Percentiles rank a stretch among this genome's conserved stretches.
Conservation (phyloP, 2,113 vertebrate genomes). For the Corythaeola cristata region DNA sequence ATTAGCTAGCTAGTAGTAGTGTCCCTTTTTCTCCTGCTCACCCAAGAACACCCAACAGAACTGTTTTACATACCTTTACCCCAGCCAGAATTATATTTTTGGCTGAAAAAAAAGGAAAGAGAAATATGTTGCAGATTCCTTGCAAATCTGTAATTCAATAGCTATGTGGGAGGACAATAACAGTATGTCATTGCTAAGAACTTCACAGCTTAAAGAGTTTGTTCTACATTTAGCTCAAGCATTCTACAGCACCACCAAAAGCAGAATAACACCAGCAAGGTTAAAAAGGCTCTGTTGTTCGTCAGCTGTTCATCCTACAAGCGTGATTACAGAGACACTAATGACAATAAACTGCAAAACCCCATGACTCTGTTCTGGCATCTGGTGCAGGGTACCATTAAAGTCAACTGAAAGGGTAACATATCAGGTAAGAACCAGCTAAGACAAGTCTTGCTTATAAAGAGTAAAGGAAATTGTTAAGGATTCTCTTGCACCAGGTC, state of each 20-base stretch:
- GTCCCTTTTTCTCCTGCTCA: not conserved
- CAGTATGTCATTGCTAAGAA: not conserved
- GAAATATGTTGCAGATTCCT: not conserved
- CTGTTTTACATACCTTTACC: constrained; percentile 85
- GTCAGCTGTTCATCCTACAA: not conserved
- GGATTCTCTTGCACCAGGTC: not conserved
- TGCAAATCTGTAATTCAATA: not conserved
- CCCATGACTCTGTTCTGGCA: not conserved
- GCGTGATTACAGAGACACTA: not conserved
- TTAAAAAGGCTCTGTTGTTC: not conserved
- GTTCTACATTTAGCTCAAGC: not conserved
- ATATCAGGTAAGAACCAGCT: not conserved
- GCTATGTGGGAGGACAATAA: not conserved
- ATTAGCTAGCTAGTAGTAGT: not conserved
- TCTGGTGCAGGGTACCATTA: not conserved
- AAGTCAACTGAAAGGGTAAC: not conserved
- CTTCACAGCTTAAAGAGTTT: not conserved
- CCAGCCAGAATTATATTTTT: constrained; percentile 98
- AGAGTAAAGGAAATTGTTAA: not conserved
- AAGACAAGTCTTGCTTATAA: not conserved
- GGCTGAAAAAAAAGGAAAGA: constrained; percentile 76
- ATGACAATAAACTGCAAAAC: not conserved
- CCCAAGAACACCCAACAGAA: not conserved
- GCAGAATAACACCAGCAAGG: not conserved
- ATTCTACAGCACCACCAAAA: not conserved